Percentiles rank a stretch among this genome's conserved stretches.
Conservation (phyloP, 2,113 vertebrate species). For the Pterocles gutturalis region DNA sequence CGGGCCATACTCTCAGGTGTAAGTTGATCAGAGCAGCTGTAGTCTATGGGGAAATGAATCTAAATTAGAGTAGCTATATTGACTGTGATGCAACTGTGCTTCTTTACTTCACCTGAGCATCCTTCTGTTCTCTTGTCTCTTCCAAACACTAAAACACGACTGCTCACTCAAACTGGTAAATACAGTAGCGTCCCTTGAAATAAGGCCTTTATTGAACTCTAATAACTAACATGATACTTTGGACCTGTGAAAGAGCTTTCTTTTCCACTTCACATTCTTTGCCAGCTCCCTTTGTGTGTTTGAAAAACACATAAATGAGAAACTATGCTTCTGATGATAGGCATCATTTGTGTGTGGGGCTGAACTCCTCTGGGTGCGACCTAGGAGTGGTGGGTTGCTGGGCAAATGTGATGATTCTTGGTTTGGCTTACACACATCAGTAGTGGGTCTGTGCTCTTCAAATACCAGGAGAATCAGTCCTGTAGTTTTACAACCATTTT, state of each 20-base stretch:
- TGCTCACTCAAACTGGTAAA: neutral
- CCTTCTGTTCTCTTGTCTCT: neutral
- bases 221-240: neutral
- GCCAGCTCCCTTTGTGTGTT: neutral
- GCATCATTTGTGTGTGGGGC: neutral
- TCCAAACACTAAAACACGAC: neutral
- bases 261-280: neutral
- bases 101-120: neutral
- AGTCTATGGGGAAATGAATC: neutral
- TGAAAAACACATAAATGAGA: neutral
- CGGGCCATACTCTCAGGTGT: accelerated
- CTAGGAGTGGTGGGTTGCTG: neutral
- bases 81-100: neutral
- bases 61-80: neutral
- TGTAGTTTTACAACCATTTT: neutral
- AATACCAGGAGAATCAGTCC: neutral
- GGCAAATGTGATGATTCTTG: neutral
- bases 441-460: neutral
- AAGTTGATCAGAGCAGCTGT: neutral
- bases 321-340: neutral
- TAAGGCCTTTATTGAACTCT: neutral
- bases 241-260: neutral
- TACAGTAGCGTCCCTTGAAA: neutral
- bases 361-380: neutral
- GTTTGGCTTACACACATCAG: neutral